Conservation (phyloP, 2,797 vertebrate species). For the Rhinichthys osculus region DNA sequence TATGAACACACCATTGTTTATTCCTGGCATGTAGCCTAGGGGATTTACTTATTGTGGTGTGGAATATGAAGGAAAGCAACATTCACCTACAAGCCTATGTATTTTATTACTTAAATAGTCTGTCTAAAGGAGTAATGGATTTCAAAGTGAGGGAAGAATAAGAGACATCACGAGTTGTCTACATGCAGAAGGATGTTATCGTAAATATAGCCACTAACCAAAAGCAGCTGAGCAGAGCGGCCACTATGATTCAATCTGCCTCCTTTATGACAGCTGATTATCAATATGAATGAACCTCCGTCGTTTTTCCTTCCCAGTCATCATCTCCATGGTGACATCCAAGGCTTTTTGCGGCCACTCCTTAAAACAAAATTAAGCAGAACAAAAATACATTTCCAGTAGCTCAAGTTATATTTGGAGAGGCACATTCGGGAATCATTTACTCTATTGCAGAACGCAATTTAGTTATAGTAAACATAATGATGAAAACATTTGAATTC, state of each 20-base stretch:
- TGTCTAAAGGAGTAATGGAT: not conserved
- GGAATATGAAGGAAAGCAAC: not conserved
- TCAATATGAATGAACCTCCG: constrained; percentile 54
- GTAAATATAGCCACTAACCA: constrained; percentile 26
- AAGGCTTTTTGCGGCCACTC: constrained; percentile 2
- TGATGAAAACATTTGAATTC: constrained; percentile 11
- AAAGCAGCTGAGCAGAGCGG: constrained; percentile 43
- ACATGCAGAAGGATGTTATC: not conserved
- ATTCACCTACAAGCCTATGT: constrained; percentile 3
- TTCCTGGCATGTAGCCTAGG: not conserved
- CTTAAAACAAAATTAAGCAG: not conserved
- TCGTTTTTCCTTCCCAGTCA: constrained; percentile 17
- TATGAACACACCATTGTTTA: not conserved
- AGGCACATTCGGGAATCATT: not conserved
- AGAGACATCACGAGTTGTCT: not conserved
- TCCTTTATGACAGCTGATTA: constrained; percentile 57
- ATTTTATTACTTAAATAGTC: not conserved
- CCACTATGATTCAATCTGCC: constrained; percentile 22
- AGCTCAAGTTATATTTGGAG: constrained; percentile 9
- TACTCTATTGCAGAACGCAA: not conserved
- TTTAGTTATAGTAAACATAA: constrained; percentile 18
- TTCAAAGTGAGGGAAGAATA: constrained; percentile 1
- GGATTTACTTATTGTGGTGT: not conserved
- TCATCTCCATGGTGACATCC: constrained; percentile 15
- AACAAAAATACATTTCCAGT: constrained; percentile 22